Evolutionary conservation across 2,113 vertebrate species (phyloP).

Genomic region (Oreochromis niloticus): DNA sequence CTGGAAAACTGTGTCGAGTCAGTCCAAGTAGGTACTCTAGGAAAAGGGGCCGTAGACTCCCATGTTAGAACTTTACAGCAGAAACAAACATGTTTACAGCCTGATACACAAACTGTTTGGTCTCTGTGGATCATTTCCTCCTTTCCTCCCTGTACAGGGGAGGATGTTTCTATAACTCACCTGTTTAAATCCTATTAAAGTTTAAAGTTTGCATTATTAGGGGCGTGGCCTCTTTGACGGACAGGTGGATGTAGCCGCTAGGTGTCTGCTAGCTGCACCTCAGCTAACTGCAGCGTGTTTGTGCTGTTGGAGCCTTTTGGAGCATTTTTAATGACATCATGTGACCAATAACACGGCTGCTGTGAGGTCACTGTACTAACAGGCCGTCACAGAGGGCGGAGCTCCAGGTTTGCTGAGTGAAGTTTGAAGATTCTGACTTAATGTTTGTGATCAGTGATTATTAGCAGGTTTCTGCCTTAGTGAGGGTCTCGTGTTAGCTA

Average conservation of each 20-base stretch:
- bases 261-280: not conserved
- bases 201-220: not conserved
- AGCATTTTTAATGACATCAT: not conserved
- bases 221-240: rapidly evolving
- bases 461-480: not conserved
- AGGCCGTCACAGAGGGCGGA: not conserved
- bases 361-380: not conserved
- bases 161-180: not conserved
- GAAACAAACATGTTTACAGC: not conserved
- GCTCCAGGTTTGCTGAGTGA: not conserved
- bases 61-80: not conserved
- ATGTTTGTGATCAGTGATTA: not conserved
- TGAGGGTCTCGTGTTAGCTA: not conserved
- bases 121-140: not conserved
- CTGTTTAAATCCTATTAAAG: not conserved
- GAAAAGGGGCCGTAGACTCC: not conserved
- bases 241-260: not conserved
- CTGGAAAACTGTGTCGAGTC: not conserved
- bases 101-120: not conserved
- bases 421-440: not conserved
- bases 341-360: not conserved
- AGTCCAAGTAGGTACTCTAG: not conserved
- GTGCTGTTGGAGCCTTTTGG: not conserved
- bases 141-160: rapidly evolving
- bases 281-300: not conserved